A percentile compares a stretch with the other conserved stretches of the same genome.
Evolutionary conservation across 1,140 invertebrate species (phyloP).

Genomic region (Phenacoccus solenopsis): DNA sequence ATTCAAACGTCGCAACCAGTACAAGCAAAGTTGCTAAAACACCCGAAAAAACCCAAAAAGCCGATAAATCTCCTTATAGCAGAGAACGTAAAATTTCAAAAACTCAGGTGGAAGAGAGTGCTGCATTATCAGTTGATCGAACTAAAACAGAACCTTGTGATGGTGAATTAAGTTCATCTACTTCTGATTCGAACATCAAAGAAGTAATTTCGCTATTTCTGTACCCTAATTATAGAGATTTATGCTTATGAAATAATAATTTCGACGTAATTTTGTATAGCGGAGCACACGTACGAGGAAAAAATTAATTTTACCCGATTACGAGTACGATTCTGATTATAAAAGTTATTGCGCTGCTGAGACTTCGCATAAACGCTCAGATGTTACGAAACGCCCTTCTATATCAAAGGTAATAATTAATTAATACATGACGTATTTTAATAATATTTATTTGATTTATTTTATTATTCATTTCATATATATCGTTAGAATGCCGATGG

Average conservation of each 20-base stretch:
- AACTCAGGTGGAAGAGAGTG: too few species aligned
- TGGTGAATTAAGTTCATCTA: neutral
- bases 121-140: too few species aligned
- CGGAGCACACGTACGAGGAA: neutral
- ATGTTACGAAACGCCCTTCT: neutral
- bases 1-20: neutral
- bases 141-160: too few species aligned
- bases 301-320: slow-evolving; percentile 4
- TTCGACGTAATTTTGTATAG: neutral
- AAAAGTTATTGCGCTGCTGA: neutral
- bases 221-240: too few species aligned
- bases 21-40: neutral
- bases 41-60: neutral
- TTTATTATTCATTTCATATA: neutral
- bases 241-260: too few species aligned
- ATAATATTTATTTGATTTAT: neutral
- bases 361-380: neutral
- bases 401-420: neutral
- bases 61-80: too few species aligned
- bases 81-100: too few species aligned
- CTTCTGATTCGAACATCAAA: neutral
- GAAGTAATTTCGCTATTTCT: neutral
- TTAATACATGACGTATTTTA: neutral
- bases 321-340: neutral
- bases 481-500: neutral